Conservation (phyloP, 1,140 invertebrate species). For the Drosophila burlai region DNA sequence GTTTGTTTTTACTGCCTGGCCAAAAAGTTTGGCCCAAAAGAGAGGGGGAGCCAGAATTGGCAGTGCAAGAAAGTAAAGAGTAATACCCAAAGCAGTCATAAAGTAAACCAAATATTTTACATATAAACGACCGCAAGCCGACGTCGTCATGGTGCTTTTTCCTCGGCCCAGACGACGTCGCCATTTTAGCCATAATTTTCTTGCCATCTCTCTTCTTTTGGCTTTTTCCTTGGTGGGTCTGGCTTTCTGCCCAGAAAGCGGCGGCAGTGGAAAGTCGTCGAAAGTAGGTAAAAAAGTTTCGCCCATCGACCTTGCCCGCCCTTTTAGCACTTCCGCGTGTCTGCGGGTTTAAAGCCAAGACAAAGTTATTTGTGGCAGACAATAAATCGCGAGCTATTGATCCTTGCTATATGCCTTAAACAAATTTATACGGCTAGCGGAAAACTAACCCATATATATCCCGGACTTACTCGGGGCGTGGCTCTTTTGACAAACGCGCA, state of each 20-base stretch:
- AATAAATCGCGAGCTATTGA: conserved; percentile 79
- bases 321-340: conserved; percentile 47
- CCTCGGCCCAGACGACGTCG: conserved; percentile 71
- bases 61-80: conserved; percentile 79
- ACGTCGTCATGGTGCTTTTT: conserved; percentile 55
- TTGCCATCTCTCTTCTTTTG: conserved; percentile 5
- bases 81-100: conserved; percentile 82
- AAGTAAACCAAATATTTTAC: conserved; percentile 83
- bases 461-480: conserved; percentile 47
- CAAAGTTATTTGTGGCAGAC: conserved; percentile 76
- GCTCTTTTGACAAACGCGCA: conserved; percentile 72
- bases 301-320: conserved; percentile 66
- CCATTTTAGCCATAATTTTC: conserved; percentile 76
- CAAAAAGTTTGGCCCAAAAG: conserved; percentile 62
- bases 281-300: conserved; percentile 78
- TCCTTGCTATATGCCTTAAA: conserved; percentile 80
- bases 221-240: conserved; percentile 2
- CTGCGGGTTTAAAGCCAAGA: conserved; percentile 71
- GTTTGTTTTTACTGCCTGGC: conserved; percentile 68
- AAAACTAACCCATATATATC: conserved; percentile 68
- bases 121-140: conserved; percentile 82
- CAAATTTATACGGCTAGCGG: conserved; percentile 80
- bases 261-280: conserved; percentile 64
- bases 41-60: conserved; percentile 52
- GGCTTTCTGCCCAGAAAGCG: conserved; percentile 63